Percentiles rank a stretch among this genome's conserved stretches.
phyloP scores from a whole-genome alignment of 2,113 vertebrate genomes.

The Anarrhichthys ocellatus region DNA sequence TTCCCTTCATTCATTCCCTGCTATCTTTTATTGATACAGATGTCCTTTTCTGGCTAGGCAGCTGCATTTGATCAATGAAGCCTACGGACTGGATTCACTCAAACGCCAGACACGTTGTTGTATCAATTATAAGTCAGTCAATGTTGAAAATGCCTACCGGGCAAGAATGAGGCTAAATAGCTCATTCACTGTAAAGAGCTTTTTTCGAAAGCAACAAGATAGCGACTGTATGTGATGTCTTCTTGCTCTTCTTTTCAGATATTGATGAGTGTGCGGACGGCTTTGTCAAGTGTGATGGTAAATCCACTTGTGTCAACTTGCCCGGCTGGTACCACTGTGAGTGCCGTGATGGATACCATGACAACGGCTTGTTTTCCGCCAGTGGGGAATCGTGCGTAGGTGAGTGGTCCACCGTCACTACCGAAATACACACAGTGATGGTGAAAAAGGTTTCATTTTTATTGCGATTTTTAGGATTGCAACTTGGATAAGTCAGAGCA shows the following conservation, averaged over 20 bases:
- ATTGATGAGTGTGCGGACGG: slow-evolving; percentile 97
- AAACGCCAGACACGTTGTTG: slow-evolving; percentile 42
- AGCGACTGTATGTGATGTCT: slow-evolving; percentile 8
- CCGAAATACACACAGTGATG: not conserved
- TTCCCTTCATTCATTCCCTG: slow-evolving; percentile 33
- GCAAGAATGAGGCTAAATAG: slow-evolving; percentile 39
- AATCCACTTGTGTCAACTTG: slow-evolving; percentile 96
- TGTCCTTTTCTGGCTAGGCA: slow-evolving; percentile 44
- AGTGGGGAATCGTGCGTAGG: slow-evolving; percentile 97
- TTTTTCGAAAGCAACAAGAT: slow-evolving; percentile 27
- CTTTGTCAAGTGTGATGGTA: slow-evolving; percentile 96
- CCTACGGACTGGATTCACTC: slow-evolving; percentile 38
- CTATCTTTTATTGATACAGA: slow-evolving; percentile 58
- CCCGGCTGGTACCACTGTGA: slow-evolving; percentile 99
- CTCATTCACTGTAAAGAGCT: slow-evolving; percentile 13
- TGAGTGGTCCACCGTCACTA: slow-evolving; percentile 74
- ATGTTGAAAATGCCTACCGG: slow-evolving; percentile 42
- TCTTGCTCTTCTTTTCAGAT: slow-evolving; percentile 79
- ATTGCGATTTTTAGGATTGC: not conserved
- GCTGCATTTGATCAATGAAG: slow-evolving; percentile 63
- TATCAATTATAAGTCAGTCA: slow-evolving; percentile 66
- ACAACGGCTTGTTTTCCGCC: slow-evolving; percentile 96
- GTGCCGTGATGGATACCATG: slow-evolving; percentile 97
- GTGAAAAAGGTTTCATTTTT: not conserved
- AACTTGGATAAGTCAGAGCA: not conserved